Evolutionary conservation across 2,113 vertebrate genomes (phyloP).

Genomic region (Nipponia nippon): DNA sequence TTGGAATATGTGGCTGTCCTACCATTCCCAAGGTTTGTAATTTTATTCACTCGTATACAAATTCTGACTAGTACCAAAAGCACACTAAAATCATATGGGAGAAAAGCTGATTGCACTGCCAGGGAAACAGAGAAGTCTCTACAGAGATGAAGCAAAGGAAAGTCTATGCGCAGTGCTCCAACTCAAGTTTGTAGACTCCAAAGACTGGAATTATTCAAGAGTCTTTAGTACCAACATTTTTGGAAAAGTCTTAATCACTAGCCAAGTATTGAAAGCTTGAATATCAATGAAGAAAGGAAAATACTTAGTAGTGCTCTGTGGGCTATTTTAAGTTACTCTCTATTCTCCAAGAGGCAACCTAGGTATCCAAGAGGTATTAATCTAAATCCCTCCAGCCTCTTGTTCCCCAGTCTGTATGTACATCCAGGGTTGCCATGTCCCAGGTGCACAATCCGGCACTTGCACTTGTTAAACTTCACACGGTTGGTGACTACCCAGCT

Average conservation of each 20-base stretch:
- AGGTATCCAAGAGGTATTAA: background rate
- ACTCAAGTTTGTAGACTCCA: background rate
- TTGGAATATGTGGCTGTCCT: background rate
- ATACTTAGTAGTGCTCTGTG: background rate
- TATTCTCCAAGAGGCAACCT: background rate
- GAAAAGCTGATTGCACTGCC: background rate
- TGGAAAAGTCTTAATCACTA: background rate
- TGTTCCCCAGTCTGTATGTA: too few relatives aligned
- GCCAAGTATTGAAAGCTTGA: background rate
- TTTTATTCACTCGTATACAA: background rate
- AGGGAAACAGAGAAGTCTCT: background rate
- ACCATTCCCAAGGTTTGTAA: background rate
- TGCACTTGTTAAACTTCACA: too few relatives aligned
- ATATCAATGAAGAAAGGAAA: background rate
- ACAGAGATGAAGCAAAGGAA: background rate
- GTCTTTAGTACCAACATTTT: background rate
- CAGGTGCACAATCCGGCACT: too few relatives aligned
- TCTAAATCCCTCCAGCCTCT: background rate
- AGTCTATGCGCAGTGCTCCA: background rate
- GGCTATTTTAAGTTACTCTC: background rate
- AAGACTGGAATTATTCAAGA: background rate
- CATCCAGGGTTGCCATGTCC: too few relatives aligned
- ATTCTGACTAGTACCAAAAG: background rate
- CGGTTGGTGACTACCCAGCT: too few relatives aligned
- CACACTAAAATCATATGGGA: background rate